Evolutionary conservation across 2,113 vertebrate genomes (phyloP), one percentile per base, ranked within the genome.

Genomic region (Pipra filicauda): DNA sequence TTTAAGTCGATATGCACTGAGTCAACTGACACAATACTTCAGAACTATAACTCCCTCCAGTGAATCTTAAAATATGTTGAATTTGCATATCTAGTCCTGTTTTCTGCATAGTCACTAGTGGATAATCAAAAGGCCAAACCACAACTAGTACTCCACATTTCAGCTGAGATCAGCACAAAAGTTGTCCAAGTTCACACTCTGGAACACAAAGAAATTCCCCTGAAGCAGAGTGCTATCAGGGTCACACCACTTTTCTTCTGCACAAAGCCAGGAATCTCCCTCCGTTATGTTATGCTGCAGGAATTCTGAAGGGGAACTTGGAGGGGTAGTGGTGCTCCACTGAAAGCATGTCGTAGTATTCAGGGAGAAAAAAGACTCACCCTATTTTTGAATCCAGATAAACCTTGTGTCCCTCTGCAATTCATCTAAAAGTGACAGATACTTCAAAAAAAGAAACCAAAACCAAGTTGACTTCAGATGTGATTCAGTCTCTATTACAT

Each of bases 1-100:
- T 39, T 39, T 21, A 58, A 57, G 28, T 33, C 4, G 0, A 3
- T 61, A 22, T 9, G 8, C 3, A 0, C n/a, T 58, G 19, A 46
- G 11, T 44, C 43, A 77, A 18, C 11, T 28, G 17, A 51, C 30
- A 19, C 1, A 77, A 28, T 39, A 52, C 11, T 72, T 83, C 54
- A 43, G 23, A 55, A 35, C 5, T n/a, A 4, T 26, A 71, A 70
- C 1, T 49, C 37, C 12, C 11, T 52, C 16, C 3, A 3, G 19
- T 64, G n/a, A 66, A 54, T 41, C 28, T 46, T 67, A 75, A 79
- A 89, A 66, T 35, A 6, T 43, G 11, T 70, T 70, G 15, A 74
- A 57, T 57, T n/a, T 35, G 2, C 11, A 15, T 33, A 61, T 33
- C 31, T 54, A n/a, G 22, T 75, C 54, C 31, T 83, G 12, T 33